phyloP scores from a whole-genome alignment of 2,113 vertebrate species.

The Zosterops borbonicus region DNA sequence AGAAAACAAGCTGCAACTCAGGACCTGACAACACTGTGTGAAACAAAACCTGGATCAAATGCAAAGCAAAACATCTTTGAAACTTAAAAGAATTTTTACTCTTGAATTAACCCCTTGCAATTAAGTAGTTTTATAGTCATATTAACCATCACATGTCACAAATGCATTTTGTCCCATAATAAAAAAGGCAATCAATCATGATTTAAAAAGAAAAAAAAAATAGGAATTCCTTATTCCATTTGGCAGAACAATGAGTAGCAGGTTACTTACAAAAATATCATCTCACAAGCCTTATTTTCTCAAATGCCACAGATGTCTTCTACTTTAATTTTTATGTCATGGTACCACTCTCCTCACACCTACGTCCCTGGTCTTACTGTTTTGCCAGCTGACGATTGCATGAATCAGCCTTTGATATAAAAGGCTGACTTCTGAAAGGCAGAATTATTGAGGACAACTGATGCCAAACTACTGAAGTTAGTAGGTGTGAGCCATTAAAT shows the following conservation, averaged over 20 bases:
- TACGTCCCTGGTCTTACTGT: background rate
- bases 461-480: background rate
- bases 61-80: background rate
- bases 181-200: background rate
- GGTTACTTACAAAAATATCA: background rate
- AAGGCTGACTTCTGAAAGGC: conserved; percentile 4
- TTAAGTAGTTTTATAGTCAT: background rate
- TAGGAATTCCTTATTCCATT: background rate
- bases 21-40: background rate
- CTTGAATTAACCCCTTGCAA: background rate
- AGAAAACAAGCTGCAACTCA: background rate
- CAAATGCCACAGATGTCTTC: background rate
- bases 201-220: background rate
- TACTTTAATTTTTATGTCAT: background rate
- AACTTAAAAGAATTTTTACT: background rate
- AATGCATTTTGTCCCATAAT: background rate
- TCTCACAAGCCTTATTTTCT: background rate
- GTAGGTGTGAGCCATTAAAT: conserved; percentile 38
- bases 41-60: background rate
- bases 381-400: background rate
- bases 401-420: conserved; percentile 7
- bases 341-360: background rate
- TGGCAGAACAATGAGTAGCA: background rate
- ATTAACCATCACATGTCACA: background rate
- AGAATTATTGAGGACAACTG: background rate